Base-by-base conservation (phyloP, 2,113 vertebrate genomes). In the Lampris megalopsis region DNA sequence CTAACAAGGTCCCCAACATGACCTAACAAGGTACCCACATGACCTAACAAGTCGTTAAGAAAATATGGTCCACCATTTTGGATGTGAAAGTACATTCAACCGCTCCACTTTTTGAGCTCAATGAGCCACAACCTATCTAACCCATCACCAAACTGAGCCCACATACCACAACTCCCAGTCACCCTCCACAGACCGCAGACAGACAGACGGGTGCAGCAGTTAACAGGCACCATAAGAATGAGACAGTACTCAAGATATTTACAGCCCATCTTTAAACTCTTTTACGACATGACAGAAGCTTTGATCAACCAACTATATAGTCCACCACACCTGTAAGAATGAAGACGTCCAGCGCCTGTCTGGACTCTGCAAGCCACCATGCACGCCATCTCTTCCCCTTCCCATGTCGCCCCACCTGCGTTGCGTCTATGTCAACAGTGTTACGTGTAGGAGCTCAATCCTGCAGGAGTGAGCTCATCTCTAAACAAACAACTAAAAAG, bases 251-350 rank as follows among this genome's bases (percentile, higher is more conserved):
- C 58, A 75, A 79, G 36, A 1, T 36, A 38, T 58, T 58, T 38
- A 58, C 36, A 2, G 36, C 8, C 36, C 10, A 38, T 58, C 50
- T 13, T 53, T 13, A 53, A 53, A 13, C 50, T 53, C 13, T n/a
- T 58, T 58, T 37, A 58, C 56, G 8, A 58, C 56, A 37, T 2
- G 36, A 35, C 50, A 35, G n/a, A 38, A 71, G 41, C 45, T 88
- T 78, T 5, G 73, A 73, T 86, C 83, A 81, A 78, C 47, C 80
- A 56, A 80, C 73, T 80, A 86, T 80, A 86, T 82, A 79, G 81
- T 68, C 8, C 63, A 70, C 76, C 79, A 75, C 73, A 73, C 80
- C 86, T 73, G 75, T 45, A n/a, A 2, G 13, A 11, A 53, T 13
- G 3, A 13, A 53, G 50, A 53, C 11, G n/a, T 1, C 3, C 9